Evolutionary conservation across 53 echinoderm and acorn worm species (phyloP), one percentile per base, ranked within the genome.

Genomic region (Echinometra lucunter): DNA sequence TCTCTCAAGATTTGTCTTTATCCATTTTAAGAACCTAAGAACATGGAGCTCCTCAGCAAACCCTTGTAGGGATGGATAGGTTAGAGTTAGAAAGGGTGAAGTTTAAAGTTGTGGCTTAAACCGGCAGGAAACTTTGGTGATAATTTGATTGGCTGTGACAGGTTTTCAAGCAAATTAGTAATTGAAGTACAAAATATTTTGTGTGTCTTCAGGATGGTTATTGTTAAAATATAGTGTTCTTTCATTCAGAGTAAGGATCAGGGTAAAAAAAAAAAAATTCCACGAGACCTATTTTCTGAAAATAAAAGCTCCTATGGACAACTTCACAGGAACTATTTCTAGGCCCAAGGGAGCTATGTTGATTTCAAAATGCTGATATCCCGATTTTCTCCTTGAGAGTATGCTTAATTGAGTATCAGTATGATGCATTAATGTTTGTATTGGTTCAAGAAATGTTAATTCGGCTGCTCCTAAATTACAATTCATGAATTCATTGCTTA

Each of bases 101-200:
- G 6, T 78, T 38, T 78, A 78, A 78, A 78, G 42, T 78, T 42
- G 42, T 38, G 78, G 78, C 78, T 78, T 38, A 38, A 72, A 19
- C 38, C 17, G 42, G 78, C 78, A 2, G 78, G 78, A 78, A 78
- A 78, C 42, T 40, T 78, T 42, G 78, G 78, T 78, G 78, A 78
- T 78, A 42, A 42, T 78, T 38, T 42, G 21, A 78, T 78, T 78
- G 38, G 78, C 38, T 38, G 5, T 21, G 42, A 78, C 78, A 19
- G 23, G 42, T 78, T 78, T 78, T 78, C 17, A 78, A 19, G 23
- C 38, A 42, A 78, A 42, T 78, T 69, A 78, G 16, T 19, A 13
- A 42, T 78, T 21, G 42, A 78, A 40, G 18, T 78, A 3, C 78
- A 42, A 40, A 40, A 40, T 78, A 18, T 19, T 42, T 78, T 40